Base-by-base conservation (phyloP, 2,797 vertebrate genomes). In the Platalea minor region DNA sequence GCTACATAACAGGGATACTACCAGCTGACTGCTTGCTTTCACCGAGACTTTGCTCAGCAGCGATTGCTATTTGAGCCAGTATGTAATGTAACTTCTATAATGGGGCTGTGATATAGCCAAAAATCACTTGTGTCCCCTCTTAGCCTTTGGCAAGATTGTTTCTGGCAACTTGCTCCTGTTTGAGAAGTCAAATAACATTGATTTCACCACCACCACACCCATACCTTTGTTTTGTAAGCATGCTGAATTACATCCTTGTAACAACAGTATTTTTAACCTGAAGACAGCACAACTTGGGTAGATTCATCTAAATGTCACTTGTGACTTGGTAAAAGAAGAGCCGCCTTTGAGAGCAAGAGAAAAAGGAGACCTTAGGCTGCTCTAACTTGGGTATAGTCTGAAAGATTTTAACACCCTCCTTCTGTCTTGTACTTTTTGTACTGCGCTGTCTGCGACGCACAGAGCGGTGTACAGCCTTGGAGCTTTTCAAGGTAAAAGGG, bases 391-490 rank as follows among this genome's bases (percentile, higher is more conserved):
- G 20, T 70, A 17, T 17, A 33, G 46, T 15, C 39, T 51, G 46
- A 24, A 76, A 76, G 43, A 18, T 57, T 93, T 72, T 12, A 48
- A 41, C 41, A 5, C 21, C 56, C 8, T 63, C 53, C n/a, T 69
- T 57, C 29, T 45, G 3, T n/a, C 43, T 85, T 0, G 3, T 64
- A 5, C 18, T 83, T 65, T 45, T n/a, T 61, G 69, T 81, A 3
- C 73, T 0, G 0, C 0, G 1, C 26, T 72, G 53, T 43, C 54
- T 35, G 25, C 0, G 0, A 23, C 4, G 17, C 24, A 3, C 48
- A 29, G 61, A 89, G 8, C 41, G 39, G 31, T 12, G 20, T 19
- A 4, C 57, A 70, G 37, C 83, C 69, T 68, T 69, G 67, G 74
- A 88, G 60, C 41, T 69, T 82, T 69, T 79, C 70, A 53, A 59